These are phyloP conservation scores for Macropis europaea DNA, from an alignment of 2,888 invertebrate species.

Conservation along the genomic window DNA sequence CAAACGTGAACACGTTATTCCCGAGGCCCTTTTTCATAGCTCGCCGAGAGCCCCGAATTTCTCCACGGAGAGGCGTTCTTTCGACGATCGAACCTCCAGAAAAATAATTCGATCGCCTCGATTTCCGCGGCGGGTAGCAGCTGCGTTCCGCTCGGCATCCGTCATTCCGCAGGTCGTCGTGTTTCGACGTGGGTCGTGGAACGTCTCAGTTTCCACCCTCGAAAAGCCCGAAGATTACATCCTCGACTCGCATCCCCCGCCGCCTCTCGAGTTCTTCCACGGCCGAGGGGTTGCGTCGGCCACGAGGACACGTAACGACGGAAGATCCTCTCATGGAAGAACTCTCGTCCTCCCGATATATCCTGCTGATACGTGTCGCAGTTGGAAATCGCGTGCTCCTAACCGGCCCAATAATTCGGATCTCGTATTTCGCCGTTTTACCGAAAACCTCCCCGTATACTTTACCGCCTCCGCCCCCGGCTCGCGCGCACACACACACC, in stretches of 20 bases:
- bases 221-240: constrained; percentile 48
- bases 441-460: constrained; percentile 30
- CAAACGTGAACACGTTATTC: constrained; percentile 5
- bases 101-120: constrained; percentile 49
- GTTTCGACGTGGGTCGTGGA: constrained; percentile 33
- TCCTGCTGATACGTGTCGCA: constrained; percentile 57
- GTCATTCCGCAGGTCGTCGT: constrained; percentile 52
- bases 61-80: constrained; percentile 25
- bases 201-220: constrained; percentile 48
- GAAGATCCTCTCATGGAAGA: constrained; percentile 26
- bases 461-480: not conserved
- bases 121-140: constrained; percentile 48
- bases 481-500: constrained; percentile 3
- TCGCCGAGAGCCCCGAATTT: not conserved
- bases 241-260: constrained; percentile 40
- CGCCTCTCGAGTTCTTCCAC: not conserved
- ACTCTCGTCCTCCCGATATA: constrained; percentile 37
- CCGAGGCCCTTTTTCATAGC: too few species aligned
- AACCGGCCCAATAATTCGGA: constrained; percentile 62
- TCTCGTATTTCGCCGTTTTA: constrained; percentile 66
- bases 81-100: constrained; percentile 29
- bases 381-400: constrained; percentile 59
- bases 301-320: constrained; percentile 40
- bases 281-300: not conserved
- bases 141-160: constrained; percentile 45